Evolutionary conservation across 2,888 invertebrate species (phyloP).

Genomic region (Drosophila kambysellisi): DNA sequence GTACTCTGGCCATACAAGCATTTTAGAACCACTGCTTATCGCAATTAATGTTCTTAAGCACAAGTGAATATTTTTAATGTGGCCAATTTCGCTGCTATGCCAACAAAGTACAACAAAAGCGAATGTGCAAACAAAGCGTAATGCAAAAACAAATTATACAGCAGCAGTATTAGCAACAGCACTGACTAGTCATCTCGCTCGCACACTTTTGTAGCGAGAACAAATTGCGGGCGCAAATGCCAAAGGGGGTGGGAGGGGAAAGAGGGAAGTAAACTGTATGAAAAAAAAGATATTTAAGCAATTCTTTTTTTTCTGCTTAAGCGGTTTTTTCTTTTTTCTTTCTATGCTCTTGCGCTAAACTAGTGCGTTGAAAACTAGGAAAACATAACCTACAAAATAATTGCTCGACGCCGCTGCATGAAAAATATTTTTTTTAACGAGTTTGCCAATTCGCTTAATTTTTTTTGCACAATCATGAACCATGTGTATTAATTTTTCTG

Average conservation of each 20-base stretch:
- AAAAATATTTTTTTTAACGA: constrained; percentile 29
- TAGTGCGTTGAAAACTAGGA: constrained; percentile 36
- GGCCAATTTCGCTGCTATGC: background rate
- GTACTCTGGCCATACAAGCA: background rate
- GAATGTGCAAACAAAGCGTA: constrained; percentile 65
- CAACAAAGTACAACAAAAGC: constrained; percentile 68
- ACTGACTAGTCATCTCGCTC: constrained; percentile 57
- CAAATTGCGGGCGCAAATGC: constrained; percentile 49
- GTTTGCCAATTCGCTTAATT: constrained; percentile 31
- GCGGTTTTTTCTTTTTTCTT: constrained; percentile 24
- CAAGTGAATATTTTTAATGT: background rate
- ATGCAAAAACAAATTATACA: constrained; percentile 55
- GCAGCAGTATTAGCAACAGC: background rate
- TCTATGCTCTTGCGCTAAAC: constrained; percentile 12
- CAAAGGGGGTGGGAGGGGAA: constrained; percentile 6
- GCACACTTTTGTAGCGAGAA: constrained; percentile 60
- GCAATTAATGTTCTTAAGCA: background rate
- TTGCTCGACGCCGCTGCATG: constrained; percentile 28
- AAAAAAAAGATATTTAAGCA: constrained; percentile 33
- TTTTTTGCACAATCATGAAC: constrained; percentile 58
- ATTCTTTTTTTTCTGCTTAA: constrained; percentile 42
- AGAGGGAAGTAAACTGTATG: constrained; percentile 27
- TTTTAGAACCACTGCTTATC: background rate
- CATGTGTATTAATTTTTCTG: constrained; percentile 34
- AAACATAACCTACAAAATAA: constrained; percentile 60